These are phyloP conservation scores for Pocillopora meandrina DNA, from an alignment of 92 coral and sea anemone genomes.

Conservation along the genomic window DNA sequence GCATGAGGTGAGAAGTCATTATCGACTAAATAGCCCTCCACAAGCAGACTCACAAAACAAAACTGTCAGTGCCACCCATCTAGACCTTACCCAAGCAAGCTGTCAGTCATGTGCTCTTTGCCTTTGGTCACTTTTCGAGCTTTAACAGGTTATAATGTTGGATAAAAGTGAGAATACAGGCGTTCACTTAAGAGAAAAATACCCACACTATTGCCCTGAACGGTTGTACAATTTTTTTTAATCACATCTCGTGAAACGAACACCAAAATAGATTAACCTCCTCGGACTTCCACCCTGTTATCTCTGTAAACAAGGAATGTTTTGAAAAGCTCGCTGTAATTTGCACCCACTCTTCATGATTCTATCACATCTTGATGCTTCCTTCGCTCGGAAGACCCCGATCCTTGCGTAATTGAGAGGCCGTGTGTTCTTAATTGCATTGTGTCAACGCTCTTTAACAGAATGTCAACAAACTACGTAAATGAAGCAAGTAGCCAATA, in stretches of 20 bases:
- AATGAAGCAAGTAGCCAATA: conserved; percentile 85
- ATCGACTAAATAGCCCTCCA: conserved; percentile 84
- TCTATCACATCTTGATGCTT: conserved; percentile 47
- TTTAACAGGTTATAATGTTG: not conserved
- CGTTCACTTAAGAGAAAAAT: conserved; percentile 9
- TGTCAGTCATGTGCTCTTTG: conserved; percentile 48
- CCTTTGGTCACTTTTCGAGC: conserved; percentile 19
- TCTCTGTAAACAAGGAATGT: conserved; percentile 75
- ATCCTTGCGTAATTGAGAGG: conserved; percentile 88
- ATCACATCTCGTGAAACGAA: conserved; percentile 12
- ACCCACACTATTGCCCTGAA: not conserved
- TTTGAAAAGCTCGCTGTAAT: conserved; percentile 73
- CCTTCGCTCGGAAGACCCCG: conserved; percentile 46
- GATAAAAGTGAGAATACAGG: conserved; percentile 14
- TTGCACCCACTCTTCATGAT: conserved; percentile 75
- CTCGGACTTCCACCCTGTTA: conserved; percentile 25
- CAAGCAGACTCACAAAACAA: conserved; percentile 74
- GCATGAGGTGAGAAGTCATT: conserved; percentile 91
- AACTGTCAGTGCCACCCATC: conserved; percentile 69
- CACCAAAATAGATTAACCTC: conserved; percentile 28
- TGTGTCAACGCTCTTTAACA: conserved; percentile 97
- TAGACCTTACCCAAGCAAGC: conserved; percentile 71
- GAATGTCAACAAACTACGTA: conserved; percentile 97
- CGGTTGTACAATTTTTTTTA: not conserved
- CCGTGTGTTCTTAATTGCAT: conserved; percentile 94